A percentile compares a stretch with the other conserved stretches of the same genome.
These are phyloP conservation scores for Tachina lurida DNA, from an alignment of 2,888 invertebrate species.

Conservation along the genomic window DNA sequence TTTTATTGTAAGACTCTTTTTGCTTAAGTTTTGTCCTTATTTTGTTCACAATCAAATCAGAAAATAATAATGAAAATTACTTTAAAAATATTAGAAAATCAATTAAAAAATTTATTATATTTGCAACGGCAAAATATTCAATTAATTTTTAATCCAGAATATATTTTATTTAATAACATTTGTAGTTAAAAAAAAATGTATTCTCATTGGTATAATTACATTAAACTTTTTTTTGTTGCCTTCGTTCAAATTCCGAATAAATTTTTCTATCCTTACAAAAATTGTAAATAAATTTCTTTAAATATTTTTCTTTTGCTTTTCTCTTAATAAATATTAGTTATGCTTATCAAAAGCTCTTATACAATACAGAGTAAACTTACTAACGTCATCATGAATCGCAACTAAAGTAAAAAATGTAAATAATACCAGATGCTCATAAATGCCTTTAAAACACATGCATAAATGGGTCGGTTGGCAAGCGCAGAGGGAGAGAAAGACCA, in stretches of 20 bases:
- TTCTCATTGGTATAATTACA: too few relatives aligned
- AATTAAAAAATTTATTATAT: too few relatives aligned
- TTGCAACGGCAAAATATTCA: too few relatives aligned
- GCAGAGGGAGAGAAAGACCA: neutral
- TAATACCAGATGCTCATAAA: slow-evolving; percentile 57
- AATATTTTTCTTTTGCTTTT: neutral
- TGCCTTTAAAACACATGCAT: slow-evolving; percentile 34
- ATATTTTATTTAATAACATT: too few relatives aligned
- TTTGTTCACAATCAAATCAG: too few relatives aligned
- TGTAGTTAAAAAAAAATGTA: too few relatives aligned
- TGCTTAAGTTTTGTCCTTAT: too few relatives aligned
- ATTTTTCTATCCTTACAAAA: neutral
- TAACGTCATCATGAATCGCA: slow-evolving; percentile 47
- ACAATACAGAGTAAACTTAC: slow-evolving; percentile 21
- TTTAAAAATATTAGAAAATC: too few relatives aligned
- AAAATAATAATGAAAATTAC: too few relatives aligned
- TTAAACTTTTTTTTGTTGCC: neutral
- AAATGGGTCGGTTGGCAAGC: neutral
- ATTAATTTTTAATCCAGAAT: too few relatives aligned
- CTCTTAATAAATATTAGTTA: slow-evolving; percentile 50
- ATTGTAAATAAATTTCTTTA: slow-evolving; percentile 9
- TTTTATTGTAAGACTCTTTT: too few relatives aligned
- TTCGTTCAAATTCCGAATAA: neutral
- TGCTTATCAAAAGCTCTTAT: slow-evolving; percentile 52
- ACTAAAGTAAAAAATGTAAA: slow-evolving; percentile 51